These are phyloP conservation scores for Neodontobutis hainanensis DNA, from an alignment of 2,113 vertebrate genomes.

Conservation along the genomic window DNA sequence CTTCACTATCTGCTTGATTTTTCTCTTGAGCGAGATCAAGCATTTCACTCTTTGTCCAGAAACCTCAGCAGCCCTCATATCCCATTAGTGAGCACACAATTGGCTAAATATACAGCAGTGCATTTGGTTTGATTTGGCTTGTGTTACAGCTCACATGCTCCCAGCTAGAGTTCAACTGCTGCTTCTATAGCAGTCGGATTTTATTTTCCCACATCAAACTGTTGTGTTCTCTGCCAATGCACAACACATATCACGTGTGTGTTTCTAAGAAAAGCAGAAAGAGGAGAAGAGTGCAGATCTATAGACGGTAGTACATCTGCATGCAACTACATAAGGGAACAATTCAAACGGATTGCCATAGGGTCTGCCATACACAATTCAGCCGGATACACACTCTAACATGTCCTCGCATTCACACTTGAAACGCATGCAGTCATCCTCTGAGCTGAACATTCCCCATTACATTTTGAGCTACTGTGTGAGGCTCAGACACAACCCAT, in stretches of 20 bases:
- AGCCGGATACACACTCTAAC: slow-evolving; percentile 41
- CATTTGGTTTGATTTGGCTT: slow-evolving; percentile 56
- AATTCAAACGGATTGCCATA: slow-evolving; percentile 67
- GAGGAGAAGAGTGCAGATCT: slow-evolving; percentile 10
- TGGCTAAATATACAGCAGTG: slow-evolving; percentile 40
- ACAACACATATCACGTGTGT: slow-evolving; percentile 20
- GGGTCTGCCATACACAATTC: slow-evolving; percentile 39
- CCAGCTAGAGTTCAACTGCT: slow-evolving; percentile 50
- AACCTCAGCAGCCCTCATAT: slow-evolving; percentile 49
- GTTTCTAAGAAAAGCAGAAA: slow-evolving; percentile 30
- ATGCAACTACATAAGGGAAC: slow-evolving; percentile 46
- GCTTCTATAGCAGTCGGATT: slow-evolving; percentile 34
- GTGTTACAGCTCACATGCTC: slow-evolving; percentile 38
- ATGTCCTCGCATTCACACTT: slow-evolving; percentile 29
- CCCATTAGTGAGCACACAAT: slow-evolving; percentile 37
- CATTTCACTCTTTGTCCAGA: slow-evolving; percentile 48
- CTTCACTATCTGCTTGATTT: slow-evolving; percentile 34
- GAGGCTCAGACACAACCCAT: slow-evolving; percentile 24
- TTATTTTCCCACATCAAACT: slow-evolving; percentile 47
- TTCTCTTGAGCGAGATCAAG: slow-evolving; percentile 35
- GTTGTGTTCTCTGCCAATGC: slow-evolving; percentile 42
- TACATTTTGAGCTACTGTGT: slow-evolving; percentile 38
- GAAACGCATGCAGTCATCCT: slow-evolving; percentile 41
- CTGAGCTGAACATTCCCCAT: slow-evolving; percentile 40
- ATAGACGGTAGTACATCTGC: slow-evolving; percentile 48